These are phyloP conservation scores for Drosophila atroscutellata DNA, from an alignment of 2,888 invertebrate genomes.

Conservation along the genomic window DNA sequence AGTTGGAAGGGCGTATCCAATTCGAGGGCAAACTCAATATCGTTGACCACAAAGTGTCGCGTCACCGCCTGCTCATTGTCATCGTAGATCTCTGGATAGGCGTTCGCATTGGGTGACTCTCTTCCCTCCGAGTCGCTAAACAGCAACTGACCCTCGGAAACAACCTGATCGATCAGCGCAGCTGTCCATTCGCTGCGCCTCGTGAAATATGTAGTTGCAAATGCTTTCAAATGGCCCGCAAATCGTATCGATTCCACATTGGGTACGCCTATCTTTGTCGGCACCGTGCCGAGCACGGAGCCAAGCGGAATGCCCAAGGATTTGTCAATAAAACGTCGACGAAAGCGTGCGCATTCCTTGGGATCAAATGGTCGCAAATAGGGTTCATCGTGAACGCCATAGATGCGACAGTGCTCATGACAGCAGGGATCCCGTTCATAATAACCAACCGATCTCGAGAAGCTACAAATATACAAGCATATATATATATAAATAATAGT, in stretches of 20 bases:
- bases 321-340: slow-evolving; percentile 43
- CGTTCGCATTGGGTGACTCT: slow-evolving; percentile 36
- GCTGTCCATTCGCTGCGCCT: slow-evolving; percentile 77
- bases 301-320: slow-evolving; percentile 74
- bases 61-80: slow-evolving; percentile 70
- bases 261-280: slow-evolving; percentile 40
- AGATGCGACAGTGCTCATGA: slow-evolving; percentile 59
- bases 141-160: slow-evolving; percentile 77
- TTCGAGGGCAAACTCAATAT: slow-evolving; percentile 77
- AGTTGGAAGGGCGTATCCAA: slow-evolving; percentile 61
- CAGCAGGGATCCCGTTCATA: slow-evolving; percentile 56
- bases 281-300: slow-evolving; percentile 51
- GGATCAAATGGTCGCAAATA: slow-evolving; percentile 50
- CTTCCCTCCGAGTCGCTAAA: slow-evolving; percentile 57
- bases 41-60: slow-evolving; percentile 75
- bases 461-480: not conserved
- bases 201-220: slow-evolving; percentile 78
- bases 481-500: not conserved
- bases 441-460: slow-evolving; percentile 17
- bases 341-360: slow-evolving; percentile 43
- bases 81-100: slow-evolving; percentile 64
- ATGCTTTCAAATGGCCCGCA: slow-evolving; percentile 77
- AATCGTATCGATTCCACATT: slow-evolving; percentile 65
- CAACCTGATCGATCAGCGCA: slow-evolving; percentile 72
- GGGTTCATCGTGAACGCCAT: slow-evolving; percentile 64